Evolutionary conservation across 2,113 vertebrate species (phyloP).

Genomic region (Orcinus orca): DNA sequence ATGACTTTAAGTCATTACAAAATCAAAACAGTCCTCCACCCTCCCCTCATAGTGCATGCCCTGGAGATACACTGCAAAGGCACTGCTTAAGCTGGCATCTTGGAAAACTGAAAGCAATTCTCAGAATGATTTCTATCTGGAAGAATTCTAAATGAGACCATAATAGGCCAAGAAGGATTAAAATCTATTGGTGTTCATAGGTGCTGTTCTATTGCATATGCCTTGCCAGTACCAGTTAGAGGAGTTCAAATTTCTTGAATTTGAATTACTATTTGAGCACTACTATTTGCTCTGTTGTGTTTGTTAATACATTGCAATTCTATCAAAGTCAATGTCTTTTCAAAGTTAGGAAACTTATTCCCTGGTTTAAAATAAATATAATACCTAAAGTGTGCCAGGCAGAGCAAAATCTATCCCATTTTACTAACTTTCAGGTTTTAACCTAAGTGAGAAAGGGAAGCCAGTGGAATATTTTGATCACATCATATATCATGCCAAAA

Average conservation of each 20-base stretch:
- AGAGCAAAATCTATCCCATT: neutral
- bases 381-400: neutral
- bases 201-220: neutral
- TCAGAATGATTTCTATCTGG: slow-evolving; percentile 43
- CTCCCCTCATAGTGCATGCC: neutral
- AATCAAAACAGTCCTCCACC: slow-evolving; percentile 57
- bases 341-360: neutral
- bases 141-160: slow-evolving; percentile 56
- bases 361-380: neutral
- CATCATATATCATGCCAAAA: neutral
- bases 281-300: neutral
- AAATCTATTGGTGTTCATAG: slow-evolving; percentile 22
- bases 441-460: neutral
- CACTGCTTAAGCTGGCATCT: slow-evolving; percentile 10
- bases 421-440: slow-evolving; percentile 27
- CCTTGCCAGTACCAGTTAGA: neutral
- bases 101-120: slow-evolving; percentile 30
- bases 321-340: neutral
- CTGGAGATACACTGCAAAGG: slow-evolving; percentile 30
- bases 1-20: slow-evolving; percentile 65
- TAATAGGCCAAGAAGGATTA: slow-evolving; percentile 54
- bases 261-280: neutral
- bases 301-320: neutral
- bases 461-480: neutral
- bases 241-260: neutral